A percentile compares a stretch with the other conserved stretches of the same genome.
Conservation (phyloP, 2,797 vertebrate species). For the Aulostomus chinensis region DNA sequence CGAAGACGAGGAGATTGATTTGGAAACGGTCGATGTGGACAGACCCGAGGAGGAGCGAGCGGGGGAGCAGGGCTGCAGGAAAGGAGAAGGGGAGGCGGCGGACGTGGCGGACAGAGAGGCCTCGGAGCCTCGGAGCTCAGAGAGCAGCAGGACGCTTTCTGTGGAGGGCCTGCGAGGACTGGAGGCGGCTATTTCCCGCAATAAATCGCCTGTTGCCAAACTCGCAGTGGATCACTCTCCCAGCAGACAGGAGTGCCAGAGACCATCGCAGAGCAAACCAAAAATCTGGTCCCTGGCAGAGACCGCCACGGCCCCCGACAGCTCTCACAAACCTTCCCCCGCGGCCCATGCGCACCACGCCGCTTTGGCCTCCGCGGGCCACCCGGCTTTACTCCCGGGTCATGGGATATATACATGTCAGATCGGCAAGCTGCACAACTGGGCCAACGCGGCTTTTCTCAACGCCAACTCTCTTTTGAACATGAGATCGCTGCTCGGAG, state of each 20-base stretch:
- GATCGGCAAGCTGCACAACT: slow-evolving; percentile 97
- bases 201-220: slow-evolving; percentile 82
- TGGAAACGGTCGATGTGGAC: slow-evolving; percentile 96
- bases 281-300: slow-evolving; percentile 99
- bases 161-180: slow-evolving; percentile 75
- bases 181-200: slow-evolving; percentile 77
- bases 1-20: slow-evolving; percentile 93
- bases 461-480: slow-evolving; percentile 94
- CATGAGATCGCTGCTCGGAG: slow-evolving; percentile 92
- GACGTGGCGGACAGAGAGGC: slow-evolving; percentile 77
- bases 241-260: slow-evolving; percentile 82
- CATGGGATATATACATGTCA: slow-evolving; percentile 99
- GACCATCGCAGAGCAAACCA: slow-evolving; percentile 89
- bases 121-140: slow-evolving; percentile 59
- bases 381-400: slow-evolving; percentile 93
- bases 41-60: slow-evolving; percentile 83
- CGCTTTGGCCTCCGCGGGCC: slow-evolving; percentile 83
- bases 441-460: slow-evolving; percentile 96
- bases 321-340: slow-evolving; percentile 83
- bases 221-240: slow-evolving; percentile 82
- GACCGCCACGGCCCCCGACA: slow-evolving; percentile 94
- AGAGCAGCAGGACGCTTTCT: slow-evolving; percentile 82
- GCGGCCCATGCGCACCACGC: slow-evolving; percentile 79
- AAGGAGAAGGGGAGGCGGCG: slow-evolving; percentile 82
- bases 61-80: slow-evolving; percentile 83